Evolutionary conservation across 2,888 invertebrate species (phyloP).

Genomic region (Eupithecia pulchellata): DNA sequence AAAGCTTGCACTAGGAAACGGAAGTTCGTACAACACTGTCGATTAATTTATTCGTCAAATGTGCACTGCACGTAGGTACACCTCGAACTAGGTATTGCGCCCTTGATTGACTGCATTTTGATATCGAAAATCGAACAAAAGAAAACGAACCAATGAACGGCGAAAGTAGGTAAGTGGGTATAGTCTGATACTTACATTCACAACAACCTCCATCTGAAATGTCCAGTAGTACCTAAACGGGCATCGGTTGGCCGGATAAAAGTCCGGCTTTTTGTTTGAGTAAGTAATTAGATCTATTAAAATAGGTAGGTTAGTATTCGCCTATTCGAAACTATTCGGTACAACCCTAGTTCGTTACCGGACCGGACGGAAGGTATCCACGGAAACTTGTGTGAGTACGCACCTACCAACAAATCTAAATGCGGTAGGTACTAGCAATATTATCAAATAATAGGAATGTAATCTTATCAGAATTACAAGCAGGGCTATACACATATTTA

Average conservation of each 20-base stretch:
- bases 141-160: not conserved
- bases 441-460: constrained; percentile 33
- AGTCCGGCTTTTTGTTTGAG: not conserved
- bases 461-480: constrained; percentile 61
- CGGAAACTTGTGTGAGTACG: too few relatives aligned
- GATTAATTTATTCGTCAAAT: too few relatives aligned
- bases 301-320: too few relatives aligned
- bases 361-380: too few relatives aligned
- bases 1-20: too few relatives aligned
- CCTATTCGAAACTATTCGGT: too few relatives aligned
- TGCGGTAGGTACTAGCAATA: constrained; percentile 15
- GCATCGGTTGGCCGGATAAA: not conserved
- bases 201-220: not conserved
- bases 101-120: not conserved
- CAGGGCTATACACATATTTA: constrained; percentile 25
- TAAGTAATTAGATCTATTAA: too few relatives aligned
- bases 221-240: not conserved
- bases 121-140: not conserved
- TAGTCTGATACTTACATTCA: too few relatives aligned
- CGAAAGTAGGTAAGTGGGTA: not conserved
- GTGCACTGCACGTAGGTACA: too few relatives aligned
- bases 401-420: not conserved
- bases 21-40: too few relatives aligned
- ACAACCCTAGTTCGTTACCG: too few relatives aligned
- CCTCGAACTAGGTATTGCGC: too few relatives aligned